These are phyloP conservation scores for Busseola fusca DNA, from an alignment of 2,888 invertebrate species.

Conservation along the genomic window DNA sequence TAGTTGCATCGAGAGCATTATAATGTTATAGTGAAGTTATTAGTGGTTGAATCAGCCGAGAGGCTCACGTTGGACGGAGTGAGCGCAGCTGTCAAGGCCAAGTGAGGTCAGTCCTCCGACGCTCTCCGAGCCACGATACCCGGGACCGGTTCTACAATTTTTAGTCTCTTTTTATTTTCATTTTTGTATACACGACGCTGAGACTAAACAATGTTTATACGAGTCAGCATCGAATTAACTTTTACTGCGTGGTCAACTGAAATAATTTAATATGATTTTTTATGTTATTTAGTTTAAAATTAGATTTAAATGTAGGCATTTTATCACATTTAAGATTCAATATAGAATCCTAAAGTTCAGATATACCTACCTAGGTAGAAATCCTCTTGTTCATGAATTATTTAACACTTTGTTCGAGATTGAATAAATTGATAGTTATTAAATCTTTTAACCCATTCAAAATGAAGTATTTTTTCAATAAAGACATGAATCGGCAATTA, in stretches of 20 bases:
- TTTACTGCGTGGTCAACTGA: slow-evolving; percentile 81
- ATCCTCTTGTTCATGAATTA: slow-evolving; percentile 36
- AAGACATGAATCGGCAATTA: slow-evolving; percentile 21
- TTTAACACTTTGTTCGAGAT: slow-evolving; percentile 35
- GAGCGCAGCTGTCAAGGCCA: slow-evolving; percentile 89
- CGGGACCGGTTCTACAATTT: slow-evolving; percentile 88
- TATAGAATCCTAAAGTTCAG: slow-evolving; percentile 21
- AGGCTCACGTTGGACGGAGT: slow-evolving; percentile 80
- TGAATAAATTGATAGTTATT: slow-evolving; percentile 42
- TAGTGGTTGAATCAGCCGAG: slow-evolving; percentile 85
- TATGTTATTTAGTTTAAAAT: slow-evolving; percentile 60
- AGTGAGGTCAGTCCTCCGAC: slow-evolving; percentile 88
- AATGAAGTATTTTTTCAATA: slow-evolving; percentile 14
- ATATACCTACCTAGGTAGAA: slow-evolving; percentile 22
- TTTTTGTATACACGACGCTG: slow-evolving; percentile 88
- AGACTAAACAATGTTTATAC: slow-evolving; percentile 89
- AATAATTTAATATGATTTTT: slow-evolving; percentile 71
- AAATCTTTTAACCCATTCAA: slow-evolving; percentile 30
- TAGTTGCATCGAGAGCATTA: slow-evolving; percentile 83
- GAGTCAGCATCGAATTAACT: slow-evolving; percentile 86
- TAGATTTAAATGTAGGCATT: slow-evolving; percentile 39
- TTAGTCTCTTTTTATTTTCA: slow-evolving; percentile 89
- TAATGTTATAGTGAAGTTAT: slow-evolving; percentile 87
- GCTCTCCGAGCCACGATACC: slow-evolving; percentile 86
- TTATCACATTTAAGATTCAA: slow-evolving; percentile 20